phyloP scores from a whole-genome alignment of 2,113 vertebrate species.

The Marcusenius ussheri region DNA sequence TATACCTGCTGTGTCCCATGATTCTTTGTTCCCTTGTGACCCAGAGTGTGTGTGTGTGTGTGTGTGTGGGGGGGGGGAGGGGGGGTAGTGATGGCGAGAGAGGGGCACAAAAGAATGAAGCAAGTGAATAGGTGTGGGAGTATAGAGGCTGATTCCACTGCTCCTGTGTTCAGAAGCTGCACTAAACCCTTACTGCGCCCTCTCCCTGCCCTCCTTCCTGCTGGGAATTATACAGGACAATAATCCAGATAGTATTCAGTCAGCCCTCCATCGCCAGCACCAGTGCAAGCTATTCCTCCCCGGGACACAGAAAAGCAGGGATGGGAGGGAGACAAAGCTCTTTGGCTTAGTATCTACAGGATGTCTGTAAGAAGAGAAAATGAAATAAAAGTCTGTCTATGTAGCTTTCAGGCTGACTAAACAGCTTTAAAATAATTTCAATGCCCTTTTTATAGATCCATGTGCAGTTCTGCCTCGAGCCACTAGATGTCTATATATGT shows the following conservation, averaged over 20 bases:
- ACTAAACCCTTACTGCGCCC: background rate
- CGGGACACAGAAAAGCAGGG: background rate
- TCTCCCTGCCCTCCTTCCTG: background rate
- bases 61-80: background rate
- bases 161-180: background rate
- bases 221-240: background rate
- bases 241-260: background rate
- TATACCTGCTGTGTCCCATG: background rate
- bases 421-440: background rate
- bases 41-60: too few species aligned
- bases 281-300: background rate
- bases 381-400: background rate
- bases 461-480: background rate
- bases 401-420: background rate
- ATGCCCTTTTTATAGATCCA: background rate
- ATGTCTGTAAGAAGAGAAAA: background rate
- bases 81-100: background rate
- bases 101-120: background rate
- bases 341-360: background rate
- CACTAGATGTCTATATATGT: slow-evolving; percentile 6
- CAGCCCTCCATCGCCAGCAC: background rate
- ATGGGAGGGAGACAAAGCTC: background rate
- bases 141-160: background rate
- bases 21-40: background rate
- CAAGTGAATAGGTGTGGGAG: background rate